These are phyloP conservation scores for Microtus pennsylvanicus DNA, from an alignment of 2,113 vertebrate species.

Conservation along the genomic window DNA sequence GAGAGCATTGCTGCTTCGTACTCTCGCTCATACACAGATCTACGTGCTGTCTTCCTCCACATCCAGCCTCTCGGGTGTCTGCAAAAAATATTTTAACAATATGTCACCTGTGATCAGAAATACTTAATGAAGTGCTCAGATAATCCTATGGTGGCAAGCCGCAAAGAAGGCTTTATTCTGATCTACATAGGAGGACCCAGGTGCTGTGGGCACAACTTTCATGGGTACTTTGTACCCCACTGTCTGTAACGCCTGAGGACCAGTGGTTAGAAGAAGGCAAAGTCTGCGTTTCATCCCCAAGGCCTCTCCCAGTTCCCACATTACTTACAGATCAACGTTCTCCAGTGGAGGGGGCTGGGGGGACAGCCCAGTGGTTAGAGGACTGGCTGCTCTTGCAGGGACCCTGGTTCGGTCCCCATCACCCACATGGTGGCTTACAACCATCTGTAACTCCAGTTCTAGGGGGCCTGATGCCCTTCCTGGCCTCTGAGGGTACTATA, in stretches of 20 bases:
- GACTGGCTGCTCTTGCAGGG: background rate
- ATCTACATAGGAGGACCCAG: background rate
- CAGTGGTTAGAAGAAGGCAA: background rate
- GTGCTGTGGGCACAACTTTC: background rate
- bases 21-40: slow-evolving; percentile 57
- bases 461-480: background rate
- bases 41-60: slow-evolving; percentile 61
- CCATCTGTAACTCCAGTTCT: background rate
- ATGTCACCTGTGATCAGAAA: slow-evolving; percentile 71
- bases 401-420: background rate
- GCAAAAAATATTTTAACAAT: slow-evolving; percentile 78
- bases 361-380: background rate
- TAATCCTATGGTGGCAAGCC: slow-evolving; percentile 45
- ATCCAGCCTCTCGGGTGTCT: slow-evolving; percentile 37
- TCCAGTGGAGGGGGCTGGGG: background rate
- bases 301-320: background rate
- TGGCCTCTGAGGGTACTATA: background rate
- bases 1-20: slow-evolving; percentile 58
- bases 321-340: background rate
- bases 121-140: slow-evolving; percentile 69
- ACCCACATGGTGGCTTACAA: background rate
- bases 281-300: background rate
- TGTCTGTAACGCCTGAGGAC: background rate
- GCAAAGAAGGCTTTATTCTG: background rate
- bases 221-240: background rate